Percentiles rank a stretch among this genome's conserved stretches.
Evolutionary conservation across 2,888 invertebrate species (phyloP).

Genomic region (Laspeyria flexula): DNA sequence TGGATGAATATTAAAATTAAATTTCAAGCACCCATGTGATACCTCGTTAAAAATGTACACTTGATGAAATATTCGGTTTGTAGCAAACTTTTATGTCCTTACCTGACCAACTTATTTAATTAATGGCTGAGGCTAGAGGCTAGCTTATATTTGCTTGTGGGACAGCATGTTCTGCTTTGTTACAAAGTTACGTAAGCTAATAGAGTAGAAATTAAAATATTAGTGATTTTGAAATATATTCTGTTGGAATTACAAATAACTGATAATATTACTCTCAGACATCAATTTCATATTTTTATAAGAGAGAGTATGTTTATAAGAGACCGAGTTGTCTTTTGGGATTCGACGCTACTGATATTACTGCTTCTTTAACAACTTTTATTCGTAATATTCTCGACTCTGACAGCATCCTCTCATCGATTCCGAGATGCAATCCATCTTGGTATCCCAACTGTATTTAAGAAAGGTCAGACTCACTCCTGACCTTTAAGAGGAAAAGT

Average conservation of each 20-base stretch:
- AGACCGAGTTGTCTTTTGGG: too few relatives aligned
- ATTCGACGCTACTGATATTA: too few relatives aligned
- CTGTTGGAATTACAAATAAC: too few relatives aligned
- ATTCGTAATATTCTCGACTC: too few relatives aligned
- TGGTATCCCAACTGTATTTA: slow-evolving; percentile 20
- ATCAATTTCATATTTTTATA: too few relatives aligned
- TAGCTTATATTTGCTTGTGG: background rate
- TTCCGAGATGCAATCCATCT: background rate
- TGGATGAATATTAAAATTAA: too few relatives aligned
- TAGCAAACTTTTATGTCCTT: slow-evolving; percentile 18
- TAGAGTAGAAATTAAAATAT: too few relatives aligned
- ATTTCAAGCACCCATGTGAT: slow-evolving; percentile 6
- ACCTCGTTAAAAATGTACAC: slow-evolving; percentile 33
- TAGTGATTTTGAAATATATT: too few relatives aligned
- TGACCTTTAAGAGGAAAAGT: slow-evolving; percentile 12
- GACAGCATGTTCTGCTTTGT: background rate
- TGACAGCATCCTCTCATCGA: background rate
- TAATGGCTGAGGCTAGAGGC: background rate
- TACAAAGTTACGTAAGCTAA: background rate
- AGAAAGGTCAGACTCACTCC: slow-evolving; percentile 20
- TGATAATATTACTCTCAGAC: too few relatives aligned
- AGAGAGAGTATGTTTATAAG: too few relatives aligned
- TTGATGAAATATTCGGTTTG: slow-evolving; percentile 14
- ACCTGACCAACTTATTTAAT: slow-evolving; percentile 14
- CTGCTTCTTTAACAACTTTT: too few relatives aligned